Base-by-base conservation (phyloP, 1,140 invertebrate genomes). In the Camponotus pennsylvanicus region DNA sequence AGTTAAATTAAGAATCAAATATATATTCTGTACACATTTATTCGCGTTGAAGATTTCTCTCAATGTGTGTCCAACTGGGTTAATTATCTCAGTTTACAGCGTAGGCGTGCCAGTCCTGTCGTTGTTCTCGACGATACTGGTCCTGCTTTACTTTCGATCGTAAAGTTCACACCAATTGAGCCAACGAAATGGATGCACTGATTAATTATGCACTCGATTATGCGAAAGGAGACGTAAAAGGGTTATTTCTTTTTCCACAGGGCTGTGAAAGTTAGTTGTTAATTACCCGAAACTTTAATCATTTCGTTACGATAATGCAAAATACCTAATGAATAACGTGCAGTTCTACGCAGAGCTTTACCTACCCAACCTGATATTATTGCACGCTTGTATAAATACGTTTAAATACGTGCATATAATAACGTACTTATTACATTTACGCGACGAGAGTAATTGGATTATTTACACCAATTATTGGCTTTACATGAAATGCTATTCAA, bases 211-310 rank as follows among this genome's bases (percentile, higher is more conserved):
- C 57, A 18, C 55, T 32, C 40, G 18, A 71, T 37, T 55, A 37
- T 1, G 66, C 45, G 3, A 73, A 82, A 45, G 52, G 32, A n/a
- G 37, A 57, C 37, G n/a, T 40, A 5, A 69, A 73, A 45, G 71
- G 21, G 37, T 45, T 49, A 34, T 45, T 75, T 75, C 79, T 83
- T 83, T 83, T 61, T 52, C 13, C 18, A 34, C 18, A 8, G 7
- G 18, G 2, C 21, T 37, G 13, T 11, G 18, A 42, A 45, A 45
- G 42, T 21, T 57, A 2, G 15, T 37, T 40, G 27, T 70, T 83
- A 75, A 73, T 75, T 63, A 82, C 15, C 52, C 32, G 11, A 75
- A 83, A 61, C 69, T 83, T 75, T 83, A 18, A 83, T 49, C 42
- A 83, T 63, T 21, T 59, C n/a, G 32, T 63, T 75, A 83, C 67